These are phyloP conservation scores for Rachycentron canadum DNA, from an alignment of 2,797 vertebrate species.

Conservation along the genomic window DNA sequence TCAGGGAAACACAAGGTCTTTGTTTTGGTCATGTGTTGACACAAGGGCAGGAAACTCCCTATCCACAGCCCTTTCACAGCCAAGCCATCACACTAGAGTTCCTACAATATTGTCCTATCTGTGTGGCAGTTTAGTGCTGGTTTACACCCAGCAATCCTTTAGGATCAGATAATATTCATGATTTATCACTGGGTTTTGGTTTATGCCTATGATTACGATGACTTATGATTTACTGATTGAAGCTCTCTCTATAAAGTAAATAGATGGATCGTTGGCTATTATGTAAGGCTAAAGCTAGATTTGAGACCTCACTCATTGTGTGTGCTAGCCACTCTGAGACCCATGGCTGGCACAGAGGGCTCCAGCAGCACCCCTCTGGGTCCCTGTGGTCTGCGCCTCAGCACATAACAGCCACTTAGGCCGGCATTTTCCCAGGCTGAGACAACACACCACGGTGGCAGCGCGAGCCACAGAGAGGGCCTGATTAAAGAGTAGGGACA, in stretches of 20 bases:
- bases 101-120: slow-evolving; percentile 43
- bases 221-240: slow-evolving; percentile 63
- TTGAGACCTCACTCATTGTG: slow-evolving; percentile 72
- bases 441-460: slow-evolving; percentile 86
- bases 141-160: slow-evolving; percentile 58
- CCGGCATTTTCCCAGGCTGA: slow-evolving; percentile 87
- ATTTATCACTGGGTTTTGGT: slow-evolving; percentile 65
- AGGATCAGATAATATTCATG: slow-evolving; percentile 63
- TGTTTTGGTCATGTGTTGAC: slow-evolving; percentile 77
- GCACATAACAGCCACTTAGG: slow-evolving; percentile 82
- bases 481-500: slow-evolving; percentile 89
- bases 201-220: slow-evolving; percentile 68
- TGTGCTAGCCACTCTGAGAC: slow-evolving; percentile 74
- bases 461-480: slow-evolving; percentile 80
- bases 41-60: slow-evolving; percentile 73
- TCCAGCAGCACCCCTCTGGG: slow-evolving; percentile 77
- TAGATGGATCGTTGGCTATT: slow-evolving; percentile 62
- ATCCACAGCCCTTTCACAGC: slow-evolving; percentile 53
- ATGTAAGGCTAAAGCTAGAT: slow-evolving; percentile 67
- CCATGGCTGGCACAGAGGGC: slow-evolving; percentile 78
- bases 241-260: slow-evolving; percentile 60
- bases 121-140: slow-evolving; percentile 52
- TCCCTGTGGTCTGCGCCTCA: slow-evolving; percentile 79
- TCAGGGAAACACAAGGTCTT: slow-evolving; percentile 71
- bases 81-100: slow-evolving; percentile 49